Percentiles rank a stretch among this genome's conserved stretches.
These are phyloP conservation scores for Harpagifer antarcticus DNA, from an alignment of 2,797 vertebrate species.

Conservation along the genomic window DNA sequence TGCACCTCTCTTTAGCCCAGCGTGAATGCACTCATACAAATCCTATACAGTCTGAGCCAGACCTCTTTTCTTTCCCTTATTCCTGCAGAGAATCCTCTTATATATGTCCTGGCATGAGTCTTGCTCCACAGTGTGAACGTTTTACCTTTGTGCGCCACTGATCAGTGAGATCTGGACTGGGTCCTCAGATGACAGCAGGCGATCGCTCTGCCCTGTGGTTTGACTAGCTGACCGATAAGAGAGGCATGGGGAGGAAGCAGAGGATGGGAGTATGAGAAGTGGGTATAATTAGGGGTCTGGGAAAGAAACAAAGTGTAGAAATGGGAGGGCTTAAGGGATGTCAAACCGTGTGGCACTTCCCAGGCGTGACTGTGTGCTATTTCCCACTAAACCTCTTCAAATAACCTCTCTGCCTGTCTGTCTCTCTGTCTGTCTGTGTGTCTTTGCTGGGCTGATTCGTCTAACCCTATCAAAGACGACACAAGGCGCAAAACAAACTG, in stretches of 20 bases:
- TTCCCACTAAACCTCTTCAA: slow-evolving; percentile 52
- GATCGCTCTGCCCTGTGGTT: slow-evolving; percentile 38
- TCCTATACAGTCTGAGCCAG: slow-evolving; percentile 39
- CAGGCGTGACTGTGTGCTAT: slow-evolving; percentile 24
- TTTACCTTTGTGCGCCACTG: slow-evolving; percentile 47
- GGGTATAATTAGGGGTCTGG: slow-evolving; percentile 30
- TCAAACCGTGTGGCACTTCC: slow-evolving; percentile 21
- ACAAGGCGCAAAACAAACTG: slow-evolving; percentile 16
- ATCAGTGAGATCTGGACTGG: slow-evolving; percentile 58
- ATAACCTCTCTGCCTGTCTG: slow-evolving; percentile 58
- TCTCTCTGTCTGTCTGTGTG: slow-evolving; percentile 54
- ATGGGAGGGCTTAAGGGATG: slow-evolving; percentile 18
- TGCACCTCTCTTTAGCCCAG: slow-evolving; percentile 47
- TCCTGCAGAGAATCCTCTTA: slow-evolving; percentile 57
- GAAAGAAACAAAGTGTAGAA: slow-evolving; percentile 11
- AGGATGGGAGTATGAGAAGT: slow-evolving; percentile 6
- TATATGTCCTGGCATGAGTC: slow-evolving; percentile 41
- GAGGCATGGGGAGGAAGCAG: slow-evolving; percentile 10
- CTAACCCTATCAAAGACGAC: slow-evolving; percentile 23
- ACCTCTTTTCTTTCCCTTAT: slow-evolving; percentile 17
- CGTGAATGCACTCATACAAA: slow-evolving; percentile 57
- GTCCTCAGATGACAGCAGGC: slow-evolving; percentile 47
- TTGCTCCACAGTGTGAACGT: slow-evolving; percentile 38
- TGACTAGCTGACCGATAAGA: slow-evolving; percentile 47
- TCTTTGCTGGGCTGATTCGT: slow-evolving; percentile 34